phyloP scores from a whole-genome alignment of 2,797 vertebrate genomes.

The Glyptemys insculpta region DNA sequence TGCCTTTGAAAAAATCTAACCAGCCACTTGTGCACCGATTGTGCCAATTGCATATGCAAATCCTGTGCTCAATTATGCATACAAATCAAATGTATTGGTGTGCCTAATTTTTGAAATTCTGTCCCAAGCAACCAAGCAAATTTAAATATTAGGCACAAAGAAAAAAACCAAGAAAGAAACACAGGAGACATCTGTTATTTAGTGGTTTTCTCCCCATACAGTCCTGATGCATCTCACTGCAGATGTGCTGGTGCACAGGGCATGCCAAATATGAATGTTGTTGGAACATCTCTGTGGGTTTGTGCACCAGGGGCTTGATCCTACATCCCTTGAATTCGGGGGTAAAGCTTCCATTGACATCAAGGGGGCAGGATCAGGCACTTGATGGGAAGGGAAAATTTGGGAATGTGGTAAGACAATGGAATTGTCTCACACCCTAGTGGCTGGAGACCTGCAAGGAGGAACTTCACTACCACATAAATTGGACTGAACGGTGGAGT shows the following conservation, averaged over 20 bases:
- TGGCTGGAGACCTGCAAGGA: fast-evolving
- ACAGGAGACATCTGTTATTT: fast-evolving
- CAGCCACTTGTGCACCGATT: slow-evolving; percentile 20
- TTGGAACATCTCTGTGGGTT: not conserved
- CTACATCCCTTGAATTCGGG: not conserved
- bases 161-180: fast-evolving
- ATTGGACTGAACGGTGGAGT: not conserved
- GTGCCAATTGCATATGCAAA: slow-evolving; percentile 12
- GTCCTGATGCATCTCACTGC: not conserved
- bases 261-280: not conserved
- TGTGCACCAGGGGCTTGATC: not conserved
- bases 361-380: not conserved
- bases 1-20: not conserved
- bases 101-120: not conserved
- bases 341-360: not conserved
- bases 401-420: not conserved
- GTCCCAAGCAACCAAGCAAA: fast-evolving
- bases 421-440: fast-evolving
- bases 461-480: not conserved
- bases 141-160: not conserved
- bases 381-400: not conserved
- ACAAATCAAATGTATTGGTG: not conserved
- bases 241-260: fast-evolving
- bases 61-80: not conserved
- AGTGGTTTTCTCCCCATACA: fast-evolving